Base-by-base conservation (phyloP, 2,797 vertebrate species). In the Kryptolebias ocellatus region DNA sequence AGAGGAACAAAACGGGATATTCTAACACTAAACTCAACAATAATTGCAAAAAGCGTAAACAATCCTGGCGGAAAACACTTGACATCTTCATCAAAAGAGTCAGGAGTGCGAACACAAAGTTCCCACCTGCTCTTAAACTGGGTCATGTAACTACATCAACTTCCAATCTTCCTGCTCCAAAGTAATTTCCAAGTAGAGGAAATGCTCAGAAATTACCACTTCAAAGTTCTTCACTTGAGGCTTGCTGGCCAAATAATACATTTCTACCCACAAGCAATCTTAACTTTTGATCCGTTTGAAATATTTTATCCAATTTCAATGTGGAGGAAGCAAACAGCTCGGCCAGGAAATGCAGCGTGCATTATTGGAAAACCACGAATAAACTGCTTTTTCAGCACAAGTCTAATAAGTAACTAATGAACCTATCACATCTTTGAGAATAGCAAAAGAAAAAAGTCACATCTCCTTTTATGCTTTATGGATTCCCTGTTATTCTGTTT, bases 211-310 rank as follows among this genome's bases (percentile, higher is more conserved):
- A 62, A 64, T 64, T 53, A 29, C 39, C 50, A 64, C 39, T 64
- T 64, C 61, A 45, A 54, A 46, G 51, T 46, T 61, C 59, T 60
- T 37, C 46, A 49, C 59, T 60, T 7, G 3, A 62, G 34, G 17
- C 47, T 9, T 6, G 4, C 12, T 52, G 31, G 24, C 60, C 60
- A 39, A 53, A 28, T 61, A 42, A 52, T 52, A 20, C 15, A 28
- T 52, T 27, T 53, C 29, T 2, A 28, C 49, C 20, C 49, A 51
- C 31, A 39, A 51, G 60, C 47, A 27, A 51, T 24, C 31, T 61
- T 51, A 52, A 18, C n/a, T 49, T 55, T 49, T 49, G 28, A 56
- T 34, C 14, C 28, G 12, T 20, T 24, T 49, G 18, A 56, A 56
- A 37, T 49, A 17, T 49, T 17, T n/a, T n/a, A 49, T 37, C 15